Evolutionary conservation across 1,140 invertebrate genomes (phyloP).

Genomic region (Drosophila ironensis): DNA sequence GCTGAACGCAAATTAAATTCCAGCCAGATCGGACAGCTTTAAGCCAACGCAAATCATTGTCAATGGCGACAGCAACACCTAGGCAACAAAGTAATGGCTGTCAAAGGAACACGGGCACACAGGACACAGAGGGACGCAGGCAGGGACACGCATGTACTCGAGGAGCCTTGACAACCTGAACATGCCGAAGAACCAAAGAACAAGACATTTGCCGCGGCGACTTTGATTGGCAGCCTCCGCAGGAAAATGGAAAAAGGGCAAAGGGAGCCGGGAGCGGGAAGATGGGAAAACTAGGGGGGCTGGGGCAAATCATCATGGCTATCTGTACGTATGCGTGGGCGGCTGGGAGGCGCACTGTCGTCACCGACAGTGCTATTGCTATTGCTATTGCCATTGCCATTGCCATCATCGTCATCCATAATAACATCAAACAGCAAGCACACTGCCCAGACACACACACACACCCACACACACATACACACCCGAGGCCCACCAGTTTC

Average conservation of each 20-base stretch:
- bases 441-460: slow-evolving; percentile 67
- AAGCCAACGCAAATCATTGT: slow-evolving; percentile 64
- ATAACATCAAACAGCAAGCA: slow-evolving; percentile 71
- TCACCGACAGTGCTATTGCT: no score
- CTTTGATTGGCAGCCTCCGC: slow-evolving; percentile 70
- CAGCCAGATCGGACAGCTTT: slow-evolving; percentile 31
- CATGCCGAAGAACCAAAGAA: slow-evolving; percentile 70
- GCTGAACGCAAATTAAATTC: slow-evolving; percentile 18
- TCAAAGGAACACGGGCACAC: slow-evolving; percentile 33
- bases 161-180: slow-evolving; percentile 67
- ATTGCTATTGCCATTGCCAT: slow-evolving; percentile 41
- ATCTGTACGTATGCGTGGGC: background rate
- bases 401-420: slow-evolving; percentile 75
- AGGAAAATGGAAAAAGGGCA: background rate
- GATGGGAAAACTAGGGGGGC: no score
- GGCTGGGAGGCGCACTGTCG: slow-evolving; percentile 16
- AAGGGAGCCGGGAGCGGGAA: no score
- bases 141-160: slow-evolving; percentile 48
- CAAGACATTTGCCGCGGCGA: slow-evolving; percentile 68
- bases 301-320: slow-evolving; percentile 27
- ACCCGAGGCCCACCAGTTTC: slow-evolving; percentile 43
- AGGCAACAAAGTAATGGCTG: slow-evolving; percentile 73
- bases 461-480: no score
- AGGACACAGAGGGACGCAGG: background rate
- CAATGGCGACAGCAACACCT: slow-evolving; percentile 63